Evolutionary conservation across 2,888 invertebrate genomes (phyloP).

Genomic region (Diarsia dahlii): DNA sequence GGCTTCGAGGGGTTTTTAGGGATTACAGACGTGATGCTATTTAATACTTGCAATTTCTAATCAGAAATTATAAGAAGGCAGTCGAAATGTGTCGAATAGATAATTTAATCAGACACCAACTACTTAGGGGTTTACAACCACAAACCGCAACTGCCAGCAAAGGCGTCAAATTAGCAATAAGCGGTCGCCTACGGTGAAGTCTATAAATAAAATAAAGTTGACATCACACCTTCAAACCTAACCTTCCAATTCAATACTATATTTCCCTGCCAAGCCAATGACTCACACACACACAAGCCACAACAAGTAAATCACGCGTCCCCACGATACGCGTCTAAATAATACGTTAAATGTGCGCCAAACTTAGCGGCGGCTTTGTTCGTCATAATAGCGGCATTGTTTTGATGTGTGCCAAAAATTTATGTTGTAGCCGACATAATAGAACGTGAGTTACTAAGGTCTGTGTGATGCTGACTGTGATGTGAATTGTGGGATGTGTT

Average conservation of each 20-base stretch:
- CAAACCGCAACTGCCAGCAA: background rate
- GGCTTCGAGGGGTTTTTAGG: too few species aligned
- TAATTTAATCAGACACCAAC: background rate
- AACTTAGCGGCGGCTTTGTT: slow-evolving; percentile 61
- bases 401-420: slow-evolving; percentile 63
- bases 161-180: background rate
- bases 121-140: background rate
- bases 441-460: slow-evolving; percentile 42
- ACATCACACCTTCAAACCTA: background rate
- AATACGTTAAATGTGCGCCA: slow-evolving; percentile 31
- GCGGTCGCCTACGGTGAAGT: too few species aligned
- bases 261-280: slow-evolving; percentile 18
- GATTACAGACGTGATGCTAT: too few species aligned
- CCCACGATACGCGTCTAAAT: slow-evolving; percentile 43
- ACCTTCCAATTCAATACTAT: background rate
- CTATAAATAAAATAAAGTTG: background rate
- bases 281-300: slow-evolving; percentile 36
- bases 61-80: background rate
- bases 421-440: slow-evolving; percentile 64
- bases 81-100: background rate
- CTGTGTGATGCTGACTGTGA: slow-evolving; percentile 40
- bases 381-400: slow-evolving; percentile 60
- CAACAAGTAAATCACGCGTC: slow-evolving; percentile 49
- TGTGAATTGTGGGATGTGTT: slow-evolving; percentile 40
- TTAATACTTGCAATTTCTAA: too few species aligned